Base-by-base conservation (phyloP, 2,888 invertebrate genomes). In the Scaptomyza parva region DNA sequence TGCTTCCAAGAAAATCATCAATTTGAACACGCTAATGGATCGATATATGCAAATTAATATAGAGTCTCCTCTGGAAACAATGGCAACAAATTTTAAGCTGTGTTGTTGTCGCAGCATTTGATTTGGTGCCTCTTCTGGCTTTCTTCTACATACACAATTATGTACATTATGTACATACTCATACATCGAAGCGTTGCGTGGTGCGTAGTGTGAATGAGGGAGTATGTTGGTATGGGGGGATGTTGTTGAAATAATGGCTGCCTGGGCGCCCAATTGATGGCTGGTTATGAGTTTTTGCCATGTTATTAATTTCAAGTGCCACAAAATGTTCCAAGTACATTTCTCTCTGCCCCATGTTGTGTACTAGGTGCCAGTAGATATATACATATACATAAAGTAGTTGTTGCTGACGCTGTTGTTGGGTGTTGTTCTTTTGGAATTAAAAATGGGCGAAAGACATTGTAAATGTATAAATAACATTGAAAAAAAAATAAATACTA, bases 241-340 rank as follows among this genome's bases (percentile, higher is more conserved):
- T 35, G 41, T n/a, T 37, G 39, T 39, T 20, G 40, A 57, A 54
- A 59, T 48, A 67, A 62, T 62, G 59, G 76, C 43, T 43, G 54
- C 45, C 18, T 43, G 51, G 63, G 63, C 77, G 74, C 68, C 72
- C 69, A 68, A 72, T 75, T 72, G 77, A 68, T 76, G 68, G 40
- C 60, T 54, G 72, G 54, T 73, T 75, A 68, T 67, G 77, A 59
- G 54, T 59, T 70, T 74, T 74, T 45, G 28, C 62, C 63, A 67
- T 75, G 37, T 75, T 78, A 78, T 78, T 77, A 75, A 68, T 75
- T 77, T 78, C 79, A 77, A 77, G 77, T 77, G 70, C 78, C 70
- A 45, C 70, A 77, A 77, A 77, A 70, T 61, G 54, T 33, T 58
- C 43, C 43, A 53, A 64, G 55, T 74, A 67, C 58, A 64, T 70